Evolutionary conservation across 1,140 invertebrate species (phyloP).

Genomic region (Danaus plexippus): DNA sequence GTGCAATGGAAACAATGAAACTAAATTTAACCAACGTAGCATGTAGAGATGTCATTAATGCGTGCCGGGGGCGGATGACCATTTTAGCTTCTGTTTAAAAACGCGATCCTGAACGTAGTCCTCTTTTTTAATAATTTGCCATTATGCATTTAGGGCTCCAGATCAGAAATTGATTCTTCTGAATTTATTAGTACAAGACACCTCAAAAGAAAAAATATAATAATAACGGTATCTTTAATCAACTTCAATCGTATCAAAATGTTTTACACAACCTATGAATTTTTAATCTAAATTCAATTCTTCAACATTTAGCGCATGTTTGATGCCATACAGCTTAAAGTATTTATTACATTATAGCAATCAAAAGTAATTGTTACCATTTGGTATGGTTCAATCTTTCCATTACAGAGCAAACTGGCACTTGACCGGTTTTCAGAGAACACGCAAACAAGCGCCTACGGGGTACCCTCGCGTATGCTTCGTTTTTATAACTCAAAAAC

Average conservation of each 20-base stretch:
- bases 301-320: no score
- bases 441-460: constrained; percentile 20
- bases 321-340: no score
- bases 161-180: no score
- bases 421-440: constrained; percentile 24
- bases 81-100: constrained; percentile 67
- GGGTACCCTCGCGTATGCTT: constrained; percentile 6
- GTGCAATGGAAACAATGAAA: constrained; percentile 33
- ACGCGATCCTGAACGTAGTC: constrained; percentile 49
- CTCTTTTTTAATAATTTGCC: neutral
- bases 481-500: no score
- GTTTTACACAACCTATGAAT: no score
- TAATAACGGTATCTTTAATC: no score
- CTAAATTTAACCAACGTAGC: constrained; percentile 38
- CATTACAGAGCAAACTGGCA: constrained; percentile 21
- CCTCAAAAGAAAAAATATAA: no score
- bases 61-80: constrained; percentile 53
- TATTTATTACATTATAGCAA: constrained; percentile 1
- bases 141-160: no score
- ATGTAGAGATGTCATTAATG: constrained; percentile 44
- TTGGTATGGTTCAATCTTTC: constrained; percentile 21
- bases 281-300: no score
- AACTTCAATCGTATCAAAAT: no score
- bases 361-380: constrained; percentile 21
- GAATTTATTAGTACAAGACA: no score